A percentile compares a stretch with the other conserved stretches of the same genome.
Evolutionary conservation across 2,888 invertebrate species (phyloP).

Genomic region (Latrodectus hesperus): DNA sequence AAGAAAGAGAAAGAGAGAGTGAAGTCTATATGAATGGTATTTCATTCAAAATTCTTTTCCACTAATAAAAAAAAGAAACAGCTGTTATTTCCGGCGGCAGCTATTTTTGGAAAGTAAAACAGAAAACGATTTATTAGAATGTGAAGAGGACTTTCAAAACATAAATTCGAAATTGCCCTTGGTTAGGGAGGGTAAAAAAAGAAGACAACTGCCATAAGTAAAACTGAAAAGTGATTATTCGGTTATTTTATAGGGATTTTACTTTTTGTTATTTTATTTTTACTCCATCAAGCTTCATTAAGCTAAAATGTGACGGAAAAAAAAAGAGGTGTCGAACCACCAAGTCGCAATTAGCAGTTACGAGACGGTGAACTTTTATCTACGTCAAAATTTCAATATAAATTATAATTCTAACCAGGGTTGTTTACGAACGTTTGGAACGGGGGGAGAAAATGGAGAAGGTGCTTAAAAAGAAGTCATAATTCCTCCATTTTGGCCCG

Average conservation of each 20-base stretch:
- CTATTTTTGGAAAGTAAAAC: background rate
- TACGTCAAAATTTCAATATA: constrained; percentile 57
- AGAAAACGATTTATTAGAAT: constrained; percentile 35
- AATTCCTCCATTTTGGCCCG: constrained; percentile 34
- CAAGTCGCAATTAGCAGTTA: constrained; percentile 60
- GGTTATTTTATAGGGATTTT: constrained; percentile 7
- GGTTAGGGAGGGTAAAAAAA: background rate
- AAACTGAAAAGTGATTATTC: constrained; percentile 56
- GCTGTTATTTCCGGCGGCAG: constrained; percentile 27
- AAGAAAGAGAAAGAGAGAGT: background rate
- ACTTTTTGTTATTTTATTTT: constrained; percentile 26
- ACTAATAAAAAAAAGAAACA: background rate
- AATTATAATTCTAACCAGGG: constrained; percentile 52
- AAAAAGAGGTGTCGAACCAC: constrained; percentile 1
- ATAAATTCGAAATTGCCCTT: constrained; percentile 32
- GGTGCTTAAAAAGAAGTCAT: constrained; percentile 34
- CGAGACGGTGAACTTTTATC: constrained; percentile 54
- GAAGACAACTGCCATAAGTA: constrained; percentile 12
- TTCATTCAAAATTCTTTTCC: constrained; percentile 2
- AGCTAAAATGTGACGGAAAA: constrained; percentile 31
- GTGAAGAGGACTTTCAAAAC: constrained; percentile 34
- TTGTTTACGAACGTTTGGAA: constrained; percentile 38
- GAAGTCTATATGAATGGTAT: constrained; percentile 17
- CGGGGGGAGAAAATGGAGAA: background rate
- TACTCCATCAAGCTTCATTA: constrained; percentile 51